Evolutionary conservation across 2,113 vertebrate genomes (phyloP).

Genomic region (Podilymbus podiceps): DNA sequence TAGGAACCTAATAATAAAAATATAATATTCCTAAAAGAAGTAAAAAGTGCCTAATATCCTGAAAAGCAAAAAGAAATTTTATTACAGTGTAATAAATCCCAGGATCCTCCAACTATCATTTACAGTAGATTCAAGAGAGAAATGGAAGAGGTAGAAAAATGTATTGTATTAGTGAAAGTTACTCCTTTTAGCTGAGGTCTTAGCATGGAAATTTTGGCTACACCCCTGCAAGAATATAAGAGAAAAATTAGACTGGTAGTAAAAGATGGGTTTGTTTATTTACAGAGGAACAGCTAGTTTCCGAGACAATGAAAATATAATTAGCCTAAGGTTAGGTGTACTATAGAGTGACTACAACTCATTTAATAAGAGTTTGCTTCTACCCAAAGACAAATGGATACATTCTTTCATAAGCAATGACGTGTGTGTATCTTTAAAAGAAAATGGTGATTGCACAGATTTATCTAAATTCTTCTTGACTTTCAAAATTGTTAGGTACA

Average conservation of each 20-base stretch:
- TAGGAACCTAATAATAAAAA: neutral
- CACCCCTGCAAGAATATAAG: neutral
- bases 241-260: neutral
- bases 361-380: neutral
- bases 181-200: neutral
- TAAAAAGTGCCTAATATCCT: neutral
- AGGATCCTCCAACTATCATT: neutral
- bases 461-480: neutral
- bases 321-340: neutral
- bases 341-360: neutral
- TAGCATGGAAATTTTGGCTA: neutral
- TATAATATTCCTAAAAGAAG: neutral
- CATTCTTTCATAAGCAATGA: neutral
- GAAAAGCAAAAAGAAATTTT: neutral
- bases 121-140: neutral
- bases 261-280: neutral
- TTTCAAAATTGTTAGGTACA: neutral
- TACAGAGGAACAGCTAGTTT: neutral
- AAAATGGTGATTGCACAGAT: neutral
- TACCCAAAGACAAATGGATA: neutral
- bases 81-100: neutral
- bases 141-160: neutral
- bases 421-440: neutral
- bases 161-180: neutral
- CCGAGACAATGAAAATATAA: neutral